A percentile compares a stretch with the other conserved stretches of the same genome.
Conservation (phyloP, 1,140 invertebrate genomes). For the Aethina tumida region DNA sequence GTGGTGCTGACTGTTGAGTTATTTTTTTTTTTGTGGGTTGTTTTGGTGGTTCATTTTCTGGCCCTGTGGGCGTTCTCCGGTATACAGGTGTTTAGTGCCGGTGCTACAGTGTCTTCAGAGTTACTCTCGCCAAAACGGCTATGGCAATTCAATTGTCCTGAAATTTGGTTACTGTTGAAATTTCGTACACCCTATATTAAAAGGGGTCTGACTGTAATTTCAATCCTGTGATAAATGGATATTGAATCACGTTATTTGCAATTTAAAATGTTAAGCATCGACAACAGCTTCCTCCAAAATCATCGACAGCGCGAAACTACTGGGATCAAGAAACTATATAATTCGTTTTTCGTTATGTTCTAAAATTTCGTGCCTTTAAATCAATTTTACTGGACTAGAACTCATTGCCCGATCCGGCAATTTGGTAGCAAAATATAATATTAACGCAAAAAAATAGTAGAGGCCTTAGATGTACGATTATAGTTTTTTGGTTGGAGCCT, state of each 20-base stretch:
- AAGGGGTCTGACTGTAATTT: conserved; percentile 12
- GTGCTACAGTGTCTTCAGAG: no score
- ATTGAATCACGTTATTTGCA: conserved; percentile 31
- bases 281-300: conserved; percentile 62
- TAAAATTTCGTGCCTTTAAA: conserved; percentile 38
- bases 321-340: conserved; percentile 73
- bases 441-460: no score
- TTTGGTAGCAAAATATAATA: no score
- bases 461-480: no score
- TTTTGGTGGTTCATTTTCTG: neutral
- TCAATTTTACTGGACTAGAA: neutral
- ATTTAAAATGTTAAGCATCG: conserved; percentile 46
- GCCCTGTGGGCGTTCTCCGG: no score
- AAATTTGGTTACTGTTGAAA: conserved; percentile 13
- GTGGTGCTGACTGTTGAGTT: conserved; percentile 1
- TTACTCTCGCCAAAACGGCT: conserved; percentile 32
- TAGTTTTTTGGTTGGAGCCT: no score
- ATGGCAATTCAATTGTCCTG: conserved; percentile 6
- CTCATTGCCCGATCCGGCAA: conserved; percentile 5
- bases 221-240: conserved; percentile 31
- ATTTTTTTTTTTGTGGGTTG: neutral
- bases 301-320: conserved; percentile 70
- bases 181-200: conserved; percentile 12
- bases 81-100: no score
- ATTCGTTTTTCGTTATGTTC: conserved; percentile 75